Evolutionary conservation across 2,888 invertebrate species (phyloP).

Genomic region (Meiosimyza platycephala): DNA sequence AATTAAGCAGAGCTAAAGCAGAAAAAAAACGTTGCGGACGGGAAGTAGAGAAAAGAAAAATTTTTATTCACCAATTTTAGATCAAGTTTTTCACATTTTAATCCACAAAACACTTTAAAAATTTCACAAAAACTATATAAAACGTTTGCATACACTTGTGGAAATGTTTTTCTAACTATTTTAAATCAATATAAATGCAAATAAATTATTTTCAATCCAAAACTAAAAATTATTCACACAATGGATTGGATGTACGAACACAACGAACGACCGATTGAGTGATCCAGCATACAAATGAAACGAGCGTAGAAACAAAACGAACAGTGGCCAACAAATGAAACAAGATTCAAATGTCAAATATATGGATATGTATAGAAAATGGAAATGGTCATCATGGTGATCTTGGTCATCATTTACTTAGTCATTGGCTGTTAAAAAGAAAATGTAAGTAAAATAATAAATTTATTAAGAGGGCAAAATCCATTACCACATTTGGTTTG

Average conservation of each 20-base stretch:
- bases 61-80: slow-evolving; percentile 62
- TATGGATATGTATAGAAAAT: too few relatives aligned
- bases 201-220: slow-evolving; percentile 52
- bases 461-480: too few relatives aligned
- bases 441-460: too few relatives aligned
- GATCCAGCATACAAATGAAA: slow-evolving; percentile 4
- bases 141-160: slow-evolving; percentile 39
- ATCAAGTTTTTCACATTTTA: slow-evolving; percentile 56
- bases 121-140: slow-evolving; percentile 41
- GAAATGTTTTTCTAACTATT: slow-evolving; percentile 49
- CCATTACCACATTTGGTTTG: too few relatives aligned
- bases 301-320: slow-evolving; percentile 42
- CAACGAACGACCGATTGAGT: slow-evolving; percentile 35
- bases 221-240: slow-evolving; percentile 57
- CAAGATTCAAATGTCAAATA: neutral
- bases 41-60: slow-evolving; percentile 54
- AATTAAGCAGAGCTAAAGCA: neutral
- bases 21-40: slow-evolving; percentile 45
- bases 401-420: too few relatives aligned
- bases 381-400: too few relatives aligned
- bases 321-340: slow-evolving; percentile 1
- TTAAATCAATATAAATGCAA: slow-evolving; percentile 50
- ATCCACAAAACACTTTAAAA: slow-evolving; percentile 45
- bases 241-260: slow-evolving; percentile 45
- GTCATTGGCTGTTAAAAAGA: too few relatives aligned